Conservation (phyloP, 2,888 invertebrate species). For the Scaptodrosophila latifasciaeformis region DNA sequence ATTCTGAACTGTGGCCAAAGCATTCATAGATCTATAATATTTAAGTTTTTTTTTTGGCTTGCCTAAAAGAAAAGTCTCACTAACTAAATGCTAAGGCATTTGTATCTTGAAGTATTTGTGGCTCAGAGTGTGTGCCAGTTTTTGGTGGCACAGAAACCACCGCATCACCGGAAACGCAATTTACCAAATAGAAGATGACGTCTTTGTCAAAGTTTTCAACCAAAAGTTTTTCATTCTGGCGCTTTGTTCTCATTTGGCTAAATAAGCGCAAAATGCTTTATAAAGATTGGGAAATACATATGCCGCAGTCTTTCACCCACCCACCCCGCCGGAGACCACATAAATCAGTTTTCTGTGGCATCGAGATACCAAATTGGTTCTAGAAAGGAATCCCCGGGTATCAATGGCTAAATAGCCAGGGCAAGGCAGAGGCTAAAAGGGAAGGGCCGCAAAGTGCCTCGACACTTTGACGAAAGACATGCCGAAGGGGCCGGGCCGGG, state of each 20-base stretch:
- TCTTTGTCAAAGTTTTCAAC: conserved; percentile 13
- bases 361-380: conserved; percentile 44
- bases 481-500: conserved; percentile 27
- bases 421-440: neutral
- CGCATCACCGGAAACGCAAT: conserved; percentile 15
- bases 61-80: neutral
- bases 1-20: too few species aligned
- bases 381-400: conserved; percentile 25
- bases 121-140: conserved; percentile 6
- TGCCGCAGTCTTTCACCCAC: too few species aligned
- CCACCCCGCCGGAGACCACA: conserved; percentile 18
- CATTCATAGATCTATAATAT: too few species aligned
- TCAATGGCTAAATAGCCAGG: conserved; percentile 55
- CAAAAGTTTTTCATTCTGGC: conserved; percentile 17
- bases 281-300: too few species aligned
- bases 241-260: too few species aligned
- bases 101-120: neutral
- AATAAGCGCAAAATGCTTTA: conserved; percentile 46
- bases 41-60: neutral
- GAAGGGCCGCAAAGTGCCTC: conserved; percentile 50
- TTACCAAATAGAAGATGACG: neutral
- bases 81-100: too few species aligned
- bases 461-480: conserved; percentile 65
- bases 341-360: conserved; percentile 56
- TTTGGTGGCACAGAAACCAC: too few species aligned